Conservation (phyloP, 2,113 vertebrate genomes). For the Mungos mungo region DNA sequence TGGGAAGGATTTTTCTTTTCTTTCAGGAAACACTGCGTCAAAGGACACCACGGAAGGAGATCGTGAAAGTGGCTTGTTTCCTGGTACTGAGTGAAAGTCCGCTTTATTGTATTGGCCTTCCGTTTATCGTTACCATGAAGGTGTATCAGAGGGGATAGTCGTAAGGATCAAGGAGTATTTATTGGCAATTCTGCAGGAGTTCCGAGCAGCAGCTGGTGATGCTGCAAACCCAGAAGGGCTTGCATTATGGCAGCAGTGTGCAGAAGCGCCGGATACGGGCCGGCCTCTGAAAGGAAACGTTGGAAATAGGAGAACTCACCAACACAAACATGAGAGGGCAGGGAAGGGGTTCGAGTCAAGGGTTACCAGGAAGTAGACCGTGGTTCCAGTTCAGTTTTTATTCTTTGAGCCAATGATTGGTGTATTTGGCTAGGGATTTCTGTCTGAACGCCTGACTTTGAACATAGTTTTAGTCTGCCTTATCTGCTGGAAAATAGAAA, state of each 20-base stretch:
- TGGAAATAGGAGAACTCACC: not conserved
- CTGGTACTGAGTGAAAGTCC: not conserved
- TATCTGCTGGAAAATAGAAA: slow-evolving; percentile 24
- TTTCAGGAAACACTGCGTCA: not conserved
- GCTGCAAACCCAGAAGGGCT: not conserved
- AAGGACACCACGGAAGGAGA: not conserved
- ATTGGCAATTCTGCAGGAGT: not conserved
- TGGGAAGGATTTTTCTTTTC: not conserved
- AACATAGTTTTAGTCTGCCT: not conserved
- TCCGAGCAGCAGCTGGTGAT: not conserved
- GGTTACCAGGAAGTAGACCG: not conserved
- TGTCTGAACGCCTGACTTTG: not conserved
- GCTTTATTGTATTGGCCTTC: not conserved
- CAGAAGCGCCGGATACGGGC: not conserved
- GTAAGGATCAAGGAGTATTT: not conserved
- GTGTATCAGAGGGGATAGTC: not conserved
- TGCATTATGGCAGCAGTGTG: accelerated
- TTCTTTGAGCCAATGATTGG: not conserved
- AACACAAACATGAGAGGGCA: not conserved
- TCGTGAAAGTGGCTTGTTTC: not conserved
- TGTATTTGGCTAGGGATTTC: not conserved
- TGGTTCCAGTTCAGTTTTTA: not conserved
- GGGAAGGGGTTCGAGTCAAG: not conserved
- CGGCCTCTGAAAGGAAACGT: not conserved
- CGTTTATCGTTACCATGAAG: not conserved